Base-by-base conservation (phyloP, 1,140 invertebrate species). In the Nilaparvata lugens region DNA sequence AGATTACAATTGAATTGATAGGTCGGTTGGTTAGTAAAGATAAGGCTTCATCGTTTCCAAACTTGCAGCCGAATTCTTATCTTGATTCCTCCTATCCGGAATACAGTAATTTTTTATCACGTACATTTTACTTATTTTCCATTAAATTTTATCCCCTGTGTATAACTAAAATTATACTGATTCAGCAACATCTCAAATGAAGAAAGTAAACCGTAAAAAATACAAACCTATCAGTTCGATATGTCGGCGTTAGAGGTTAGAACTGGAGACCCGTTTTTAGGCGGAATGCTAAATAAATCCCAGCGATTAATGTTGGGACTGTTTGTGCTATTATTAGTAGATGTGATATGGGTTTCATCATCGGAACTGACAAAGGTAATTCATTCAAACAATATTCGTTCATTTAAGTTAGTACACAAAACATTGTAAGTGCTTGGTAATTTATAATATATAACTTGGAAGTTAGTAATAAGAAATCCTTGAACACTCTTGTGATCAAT, bases 321-420 rank as follows among this genome's bases (percentile, higher is more conserved):
- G 54, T 75, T 88, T 61, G 77, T 93, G 64, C 74, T 94, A 35
- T 69, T 93, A 18, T 73, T 93, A 57, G 90, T 93, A 48, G 89
- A 94, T 74, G 75, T 93, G 23, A 89, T 93, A 63, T 93, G 90
- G 89, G 90, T 93, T 2, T 85, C 85, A 7, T 91, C 88, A 35
- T 88, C 86, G 18, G 89, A 93, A 74, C 73, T 94, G 13, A 90
- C 88, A 54, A 86, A 91, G 79, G 90, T 93, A 76, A 71, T 67
- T 62, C n/a, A n/a, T n/a, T n/a, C n/a, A n/a, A n/a, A n/a, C n/a
- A n/a, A n/a, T n/a, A n/a, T n/a, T n/a, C n/a, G n/a, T n/a, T 52
- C 9, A 45, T 2, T 35, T 9, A 18, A 19, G 11, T 3, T 11
- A 19, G 16, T 52, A 23, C 16, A 13, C 6, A 16, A 48, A 19